Base-by-base conservation (phyloP, 2,797 vertebrate species). In the Fistularia tabacaria region DNA sequence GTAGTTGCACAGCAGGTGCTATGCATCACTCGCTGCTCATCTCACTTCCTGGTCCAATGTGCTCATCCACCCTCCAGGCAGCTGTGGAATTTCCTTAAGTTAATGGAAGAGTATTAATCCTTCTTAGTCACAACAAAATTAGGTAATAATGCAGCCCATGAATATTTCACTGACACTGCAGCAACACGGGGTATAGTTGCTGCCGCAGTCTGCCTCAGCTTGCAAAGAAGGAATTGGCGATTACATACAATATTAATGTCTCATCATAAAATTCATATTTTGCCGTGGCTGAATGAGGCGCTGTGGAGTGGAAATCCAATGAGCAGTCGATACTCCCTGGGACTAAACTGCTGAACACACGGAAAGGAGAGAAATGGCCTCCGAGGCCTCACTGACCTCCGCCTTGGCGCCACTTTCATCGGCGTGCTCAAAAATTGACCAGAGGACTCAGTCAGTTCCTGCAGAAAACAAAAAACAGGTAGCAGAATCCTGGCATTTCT, bases 21-120 rank as follows among this genome's bases (percentile, higher is more conserved):
- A 80, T 89, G 83, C 80, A 89, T 90, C 87, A 86, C 84, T 80
- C 65, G 11, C 55, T 40, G 64, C 81, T 90, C 86, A 90, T 90
- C 84, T 80, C 71, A 77, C 88, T 88, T 85, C 73, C 73, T 74
- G 48, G 73, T 85, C 71, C 70, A 65, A 75, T 62, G 57, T 66
- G 49, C 66, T 68, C 54, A 36, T 58, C 52, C 66, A 73, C 74
- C 78, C 81, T 80, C 15, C 14, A 79, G 86, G 83, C 73, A 8
- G 71, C 62, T 39, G 44, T 67, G 69, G 82, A 88, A 89, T 90
- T 88, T 86, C 67, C 75, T 75, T 60, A 64, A 77, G 77, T 83
- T 89, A 91, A 90, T 90, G 82, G 84, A 83, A 76, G 84, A 81
- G 80, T 77, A 86, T 91, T 88, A 91, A 91, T 91, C 87, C 85